These are phyloP conservation scores for Thalassaphorura encarpata DNA, from an alignment of 1,140 invertebrate genomes.

Conservation along the genomic window DNA sequence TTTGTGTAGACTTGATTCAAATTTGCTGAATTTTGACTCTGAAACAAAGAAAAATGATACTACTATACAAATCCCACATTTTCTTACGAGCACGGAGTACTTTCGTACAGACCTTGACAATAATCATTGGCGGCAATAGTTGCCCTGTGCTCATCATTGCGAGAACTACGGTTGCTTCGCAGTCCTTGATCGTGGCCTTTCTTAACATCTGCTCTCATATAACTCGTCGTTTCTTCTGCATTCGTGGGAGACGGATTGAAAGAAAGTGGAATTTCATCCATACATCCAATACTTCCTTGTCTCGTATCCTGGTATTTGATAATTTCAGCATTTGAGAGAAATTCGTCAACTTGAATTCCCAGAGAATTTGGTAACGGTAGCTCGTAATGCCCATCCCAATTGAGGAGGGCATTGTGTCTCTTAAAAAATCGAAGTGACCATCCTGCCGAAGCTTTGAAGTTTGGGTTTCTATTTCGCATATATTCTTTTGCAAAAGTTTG, in stretches of 20 bases:
- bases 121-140: slow-evolving; percentile 11
- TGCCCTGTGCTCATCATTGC: background rate
- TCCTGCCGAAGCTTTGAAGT: slow-evolving; percentile 25
- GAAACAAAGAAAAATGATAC: background rate
- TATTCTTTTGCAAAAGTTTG: slow-evolving; percentile 14
- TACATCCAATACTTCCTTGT: no score
- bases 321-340: background rate
- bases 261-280: slow-evolving; percentile 25
- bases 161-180: slow-evolving; percentile 15
- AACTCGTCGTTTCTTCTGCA: background rate
- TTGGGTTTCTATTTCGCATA: slow-evolving; percentile 1
- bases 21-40: background rate
- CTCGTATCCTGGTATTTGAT: no score
- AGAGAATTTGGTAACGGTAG: slow-evolving; percentile 7
- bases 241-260: background rate
- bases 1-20: slow-evolving; percentile 1
- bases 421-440: slow-evolving; percentile 30
- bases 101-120: background rate
- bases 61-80: background rate
- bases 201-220: background rate
- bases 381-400: slow-evolving; percentile 7
- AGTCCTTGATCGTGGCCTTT: slow-evolving; percentile 8
- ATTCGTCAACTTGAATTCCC: slow-evolving; percentile 1
- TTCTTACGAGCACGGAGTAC: no score
- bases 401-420: slow-evolving; percentile 17